Conservation (phyloP, 1,140 invertebrate genomes). For the Heliothis virescens region DNA sequence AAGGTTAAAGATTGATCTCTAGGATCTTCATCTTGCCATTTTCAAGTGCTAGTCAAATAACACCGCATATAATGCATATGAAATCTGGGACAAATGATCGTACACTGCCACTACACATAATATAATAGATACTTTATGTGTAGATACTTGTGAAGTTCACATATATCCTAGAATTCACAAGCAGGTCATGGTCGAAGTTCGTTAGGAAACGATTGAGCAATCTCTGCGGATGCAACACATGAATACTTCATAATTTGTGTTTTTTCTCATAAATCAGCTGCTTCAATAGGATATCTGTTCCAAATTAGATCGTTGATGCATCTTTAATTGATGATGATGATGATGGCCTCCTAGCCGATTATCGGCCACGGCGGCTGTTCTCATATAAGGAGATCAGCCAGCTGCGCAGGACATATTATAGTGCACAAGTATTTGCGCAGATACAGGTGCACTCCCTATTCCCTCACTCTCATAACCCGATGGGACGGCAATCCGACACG, state of each 20-base stretch:
- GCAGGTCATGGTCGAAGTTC: conserved; percentile 32
- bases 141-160: not conserved
- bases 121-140: not conserved
- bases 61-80: too few species aligned
- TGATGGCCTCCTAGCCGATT: too few species aligned
- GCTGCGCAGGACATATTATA: too few species aligned
- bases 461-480: too few species aligned
- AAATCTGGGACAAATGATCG: not conserved
- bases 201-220: conserved; percentile 39
- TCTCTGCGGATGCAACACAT: conserved; percentile 28
- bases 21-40: too few species aligned
- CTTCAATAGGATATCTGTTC: conserved; percentile 5
- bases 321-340: not conserved
- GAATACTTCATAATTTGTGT: conserved; percentile 4
- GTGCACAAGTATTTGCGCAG: too few species aligned
- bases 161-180: conserved; percentile 17
- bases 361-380: too few species aligned
- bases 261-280: not conserved
- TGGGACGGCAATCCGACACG: too few species aligned
- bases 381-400: too few species aligned
- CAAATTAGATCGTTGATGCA: conserved; percentile 7
- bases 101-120: not conserved
- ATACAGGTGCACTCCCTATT: too few species aligned
- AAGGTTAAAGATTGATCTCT: too few species aligned
- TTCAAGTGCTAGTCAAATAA: too few species aligned